A percentile compares a stretch with the other conserved stretches of the same genome.
phyloP scores from a whole-genome alignment of 1,140 invertebrate genomes.

The Limonius californicus region DNA sequence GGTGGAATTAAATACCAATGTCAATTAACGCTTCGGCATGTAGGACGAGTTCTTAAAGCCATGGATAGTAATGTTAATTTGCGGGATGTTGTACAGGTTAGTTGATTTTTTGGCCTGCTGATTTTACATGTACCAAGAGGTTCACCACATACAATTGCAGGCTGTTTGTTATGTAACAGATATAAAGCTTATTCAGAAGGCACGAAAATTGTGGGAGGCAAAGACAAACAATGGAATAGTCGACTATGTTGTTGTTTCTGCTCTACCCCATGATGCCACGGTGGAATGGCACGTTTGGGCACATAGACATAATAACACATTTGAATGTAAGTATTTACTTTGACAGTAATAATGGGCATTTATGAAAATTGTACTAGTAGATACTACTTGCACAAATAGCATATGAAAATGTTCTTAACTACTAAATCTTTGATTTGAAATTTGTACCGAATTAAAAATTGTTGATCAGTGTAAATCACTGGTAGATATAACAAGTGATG shows the following conservation, averaged over 20 bases:
- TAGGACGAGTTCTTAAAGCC: slow-evolving; percentile 73
- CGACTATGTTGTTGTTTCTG: slow-evolving; percentile 78
- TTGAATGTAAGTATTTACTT: slow-evolving; percentile 84
- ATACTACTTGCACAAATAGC: too few relatives aligned
- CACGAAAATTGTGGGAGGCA: slow-evolving; percentile 74
- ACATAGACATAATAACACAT: slow-evolving; percentile 78
- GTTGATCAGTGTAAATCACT: too few relatives aligned
- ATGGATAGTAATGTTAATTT: slow-evolving; percentile 71
- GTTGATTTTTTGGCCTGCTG: background rate
- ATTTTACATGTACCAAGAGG: background rate
- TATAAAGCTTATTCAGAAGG: slow-evolving; percentile 64
- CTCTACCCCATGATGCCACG: slow-evolving; percentile 72
- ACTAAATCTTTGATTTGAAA: too few relatives aligned
- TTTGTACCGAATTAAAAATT: too few relatives aligned
- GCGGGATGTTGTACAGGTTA: slow-evolving; percentile 70
- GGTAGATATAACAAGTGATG: too few relatives aligned
- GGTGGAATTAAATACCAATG: slow-evolving; percentile 75
- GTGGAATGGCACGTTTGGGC: slow-evolving; percentile 92
- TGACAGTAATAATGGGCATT: too few relatives aligned
- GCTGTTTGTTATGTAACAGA: slow-evolving; percentile 79
- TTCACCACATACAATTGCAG: too few relatives aligned
- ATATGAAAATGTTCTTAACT: too few relatives aligned
- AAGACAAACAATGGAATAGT: slow-evolving; percentile 82
- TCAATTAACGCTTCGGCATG: slow-evolving; percentile 76
- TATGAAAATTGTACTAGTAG: too few relatives aligned